Percentiles rank a stretch among this genome's conserved stretches.
Conservation (phyloP, 2,888 invertebrate genomes). For the Alviniconcha strummeri region DNA sequence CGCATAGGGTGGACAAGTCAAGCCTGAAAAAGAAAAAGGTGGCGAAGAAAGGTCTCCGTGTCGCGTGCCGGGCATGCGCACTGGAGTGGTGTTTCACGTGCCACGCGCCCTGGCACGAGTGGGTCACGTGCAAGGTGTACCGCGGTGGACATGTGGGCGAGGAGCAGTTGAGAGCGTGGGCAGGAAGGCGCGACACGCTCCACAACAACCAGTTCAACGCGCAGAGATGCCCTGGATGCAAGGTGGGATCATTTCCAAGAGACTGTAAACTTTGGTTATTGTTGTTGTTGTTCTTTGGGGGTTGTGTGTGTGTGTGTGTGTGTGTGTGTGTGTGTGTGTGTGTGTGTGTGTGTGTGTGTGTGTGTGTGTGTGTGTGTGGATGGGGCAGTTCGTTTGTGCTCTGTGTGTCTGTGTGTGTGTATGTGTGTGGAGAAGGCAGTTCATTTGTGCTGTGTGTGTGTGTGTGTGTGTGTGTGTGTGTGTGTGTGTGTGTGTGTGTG, state of each 20-base stretch:
- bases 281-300: background rate
- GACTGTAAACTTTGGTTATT: too few species aligned
- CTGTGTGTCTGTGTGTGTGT: too few species aligned
- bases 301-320: constrained; percentile 2
- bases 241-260: constrained; percentile 58
- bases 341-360: constrained; percentile 11
- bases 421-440: too few species aligned
- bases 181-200: too few species aligned
- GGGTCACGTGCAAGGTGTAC: constrained; percentile 69
- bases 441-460: too few species aligned
- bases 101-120: constrained; percentile 72
- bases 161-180: too few species aligned
- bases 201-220: constrained; percentile 71
- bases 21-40: background rate
- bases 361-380: constrained; percentile 11
- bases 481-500: too few species aligned
- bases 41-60: constrained; percentile 30
- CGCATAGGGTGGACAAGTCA: constrained; percentile 38
- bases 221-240: constrained; percentile 73
- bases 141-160: constrained; percentile 71
- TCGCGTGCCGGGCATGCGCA: constrained; percentile 67
- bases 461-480: too few species aligned
- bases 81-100: constrained; percentile 73
- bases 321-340: constrained; percentile 13
- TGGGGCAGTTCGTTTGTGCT: too few species aligned